A percentile compares a stretch with the other conserved stretches of the same genome.
Conservation (phyloP, 2,888 invertebrate species). For the Lepetodrilus schrolli region DNA sequence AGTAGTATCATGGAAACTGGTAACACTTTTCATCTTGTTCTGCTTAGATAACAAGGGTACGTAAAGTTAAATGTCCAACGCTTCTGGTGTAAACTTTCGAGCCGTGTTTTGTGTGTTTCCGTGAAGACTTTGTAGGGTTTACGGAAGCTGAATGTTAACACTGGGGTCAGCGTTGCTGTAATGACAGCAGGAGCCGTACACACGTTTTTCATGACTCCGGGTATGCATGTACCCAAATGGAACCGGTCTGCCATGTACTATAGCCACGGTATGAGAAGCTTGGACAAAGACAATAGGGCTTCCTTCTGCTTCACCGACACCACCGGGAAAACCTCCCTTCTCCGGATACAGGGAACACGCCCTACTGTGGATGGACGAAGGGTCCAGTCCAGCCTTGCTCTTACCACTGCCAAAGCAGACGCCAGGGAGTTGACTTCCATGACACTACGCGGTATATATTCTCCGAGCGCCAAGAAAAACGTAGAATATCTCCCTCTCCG, state of each 20-base stretch:
- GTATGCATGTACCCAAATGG: not conserved
- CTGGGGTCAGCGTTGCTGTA: not conserved
- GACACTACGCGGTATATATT: constrained; percentile 13
- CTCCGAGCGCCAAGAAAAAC: constrained; percentile 30
- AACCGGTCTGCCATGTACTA: not conserved
- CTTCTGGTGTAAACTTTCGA: too few species aligned
- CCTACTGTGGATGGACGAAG: not conserved
- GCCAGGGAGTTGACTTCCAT: not conserved
- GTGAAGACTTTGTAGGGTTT: not conserved
- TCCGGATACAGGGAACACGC: not conserved
- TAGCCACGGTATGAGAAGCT: not conserved
- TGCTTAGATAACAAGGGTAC: too few species aligned
- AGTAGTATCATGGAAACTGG: too few species aligned
- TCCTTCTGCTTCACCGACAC: constrained; percentile 4
- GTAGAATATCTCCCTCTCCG: constrained; percentile 36
- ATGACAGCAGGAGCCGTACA: not conserved
- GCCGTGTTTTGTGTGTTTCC: too few species aligned
- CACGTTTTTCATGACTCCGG: not conserved
- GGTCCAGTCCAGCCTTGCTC: not conserved
- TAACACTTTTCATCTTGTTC: too few species aligned
- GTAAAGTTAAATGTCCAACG: too few species aligned
- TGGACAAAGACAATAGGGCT: not conserved
- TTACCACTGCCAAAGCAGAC: not conserved
- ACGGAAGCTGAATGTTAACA: not conserved
- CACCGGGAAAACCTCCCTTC: not conserved